These are phyloP conservation scores for Epinephelus fuscoguttatus DNA, from an alignment of 2,113 vertebrate genomes.

Conservation along the genomic window DNA sequence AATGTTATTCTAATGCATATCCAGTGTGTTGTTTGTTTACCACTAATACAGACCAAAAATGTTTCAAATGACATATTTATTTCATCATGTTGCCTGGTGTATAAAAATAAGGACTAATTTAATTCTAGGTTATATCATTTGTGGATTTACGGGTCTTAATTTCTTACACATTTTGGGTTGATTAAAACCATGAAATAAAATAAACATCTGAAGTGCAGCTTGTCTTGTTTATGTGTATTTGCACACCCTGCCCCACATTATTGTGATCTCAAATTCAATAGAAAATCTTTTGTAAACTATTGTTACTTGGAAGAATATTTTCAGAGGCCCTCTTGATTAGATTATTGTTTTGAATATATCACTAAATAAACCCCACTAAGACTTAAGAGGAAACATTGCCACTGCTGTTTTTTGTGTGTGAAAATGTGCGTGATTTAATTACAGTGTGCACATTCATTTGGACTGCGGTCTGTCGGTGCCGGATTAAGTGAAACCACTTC, in stretches of 20 bases:
- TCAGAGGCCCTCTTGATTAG: not conserved
- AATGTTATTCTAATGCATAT: not conserved
- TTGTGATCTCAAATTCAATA: not conserved
- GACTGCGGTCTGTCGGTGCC: not conserved
- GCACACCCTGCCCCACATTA: not conserved
- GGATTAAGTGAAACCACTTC: constrained; percentile 15
- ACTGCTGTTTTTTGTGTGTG: not conserved
- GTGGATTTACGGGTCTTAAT: not conserved
- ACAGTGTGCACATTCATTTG: not conserved
- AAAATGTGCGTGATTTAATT: not conserved
- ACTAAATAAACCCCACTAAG: not conserved
- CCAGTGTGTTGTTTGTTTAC: not conserved
- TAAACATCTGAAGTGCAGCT: not conserved
- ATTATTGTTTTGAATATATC: constrained; percentile 12
- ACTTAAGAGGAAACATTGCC: not conserved
- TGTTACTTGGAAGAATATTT: not conserved
- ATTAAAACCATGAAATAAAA: not conserved
- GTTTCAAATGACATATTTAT: not conserved
- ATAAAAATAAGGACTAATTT: not conserved
- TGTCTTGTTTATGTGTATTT: not conserved
- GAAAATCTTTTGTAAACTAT: not conserved
- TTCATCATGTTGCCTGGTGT: not conserved
- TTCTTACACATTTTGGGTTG: not conserved
- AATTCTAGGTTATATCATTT: not conserved
- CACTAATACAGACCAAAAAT: not conserved